Evolutionary conservation across 2,113 vertebrate species (phyloP).

Genomic region (Zingel zingel): DNA sequence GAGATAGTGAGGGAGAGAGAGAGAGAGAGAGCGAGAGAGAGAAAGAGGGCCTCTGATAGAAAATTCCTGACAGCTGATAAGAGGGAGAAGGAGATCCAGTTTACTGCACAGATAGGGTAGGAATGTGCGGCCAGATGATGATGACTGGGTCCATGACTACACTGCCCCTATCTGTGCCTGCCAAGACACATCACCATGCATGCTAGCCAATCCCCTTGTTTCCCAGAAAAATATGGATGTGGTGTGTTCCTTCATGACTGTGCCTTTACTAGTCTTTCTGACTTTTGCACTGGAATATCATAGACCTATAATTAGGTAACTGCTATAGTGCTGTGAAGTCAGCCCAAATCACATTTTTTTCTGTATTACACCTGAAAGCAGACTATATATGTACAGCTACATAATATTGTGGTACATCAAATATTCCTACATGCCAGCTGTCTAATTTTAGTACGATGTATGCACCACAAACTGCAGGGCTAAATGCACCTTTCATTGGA

Average conservation of each 20-base stretch:
- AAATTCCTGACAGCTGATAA: slow-evolving; percentile 88
- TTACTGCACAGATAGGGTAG: slow-evolving; percentile 87
- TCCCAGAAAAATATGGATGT: slow-evolving; percentile 55
- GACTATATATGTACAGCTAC: slow-evolving; percentile 37
- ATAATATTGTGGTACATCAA: slow-evolving; percentile 53
- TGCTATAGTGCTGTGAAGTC: slow-evolving; percentile 26
- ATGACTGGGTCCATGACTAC: slow-evolving; percentile 80
- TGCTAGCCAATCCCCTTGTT: slow-evolving; percentile 52
- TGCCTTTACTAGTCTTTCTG: slow-evolving; percentile 40
- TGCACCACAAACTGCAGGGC: slow-evolving; percentile 44
- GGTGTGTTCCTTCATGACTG: slow-evolving; percentile 35
- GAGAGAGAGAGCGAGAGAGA: slow-evolving; percentile 29
- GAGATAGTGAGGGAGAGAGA: slow-evolving; percentile 55
- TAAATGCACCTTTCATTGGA: slow-evolving; percentile 63
- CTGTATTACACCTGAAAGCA: slow-evolving; percentile 29
- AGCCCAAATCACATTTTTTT: slow-evolving; percentile 52
- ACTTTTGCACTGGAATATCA: slow-evolving; percentile 58
- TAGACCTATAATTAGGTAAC: slow-evolving; percentile 62
- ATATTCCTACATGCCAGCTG: slow-evolving; percentile 57
- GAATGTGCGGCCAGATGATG: slow-evolving; percentile 86
- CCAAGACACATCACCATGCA: slow-evolving; percentile 81
- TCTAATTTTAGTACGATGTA: slow-evolving; percentile 62
- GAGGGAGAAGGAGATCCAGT: slow-evolving; percentile 86
- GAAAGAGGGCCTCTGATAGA: slow-evolving; percentile 77
- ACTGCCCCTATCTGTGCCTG: slow-evolving; percentile 82